These are phyloP conservation scores for Etheostoma nigrum DNA, from an alignment of 2,797 vertebrate genomes.

Conservation along the genomic window DNA sequence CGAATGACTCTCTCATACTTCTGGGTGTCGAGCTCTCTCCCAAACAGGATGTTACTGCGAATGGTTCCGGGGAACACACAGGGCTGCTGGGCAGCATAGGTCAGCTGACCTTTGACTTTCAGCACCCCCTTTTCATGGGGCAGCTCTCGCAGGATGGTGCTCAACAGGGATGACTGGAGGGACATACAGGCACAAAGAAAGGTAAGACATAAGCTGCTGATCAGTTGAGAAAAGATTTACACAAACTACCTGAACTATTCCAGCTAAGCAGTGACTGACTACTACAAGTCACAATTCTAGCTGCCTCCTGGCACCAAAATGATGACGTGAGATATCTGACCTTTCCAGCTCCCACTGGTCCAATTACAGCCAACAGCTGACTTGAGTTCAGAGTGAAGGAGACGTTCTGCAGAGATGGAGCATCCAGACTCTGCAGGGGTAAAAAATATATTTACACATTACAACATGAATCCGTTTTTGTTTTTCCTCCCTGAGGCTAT, in stretches of 20 bases:
- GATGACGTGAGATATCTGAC: conserved; percentile 31
- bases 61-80: conserved; percentile 98
- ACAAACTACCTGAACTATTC: neutral
- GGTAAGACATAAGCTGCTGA: neutral
- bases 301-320: neutral
- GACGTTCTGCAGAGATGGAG: conserved; percentile 88
- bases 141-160: conserved; percentile 92
- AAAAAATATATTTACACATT: neutral
- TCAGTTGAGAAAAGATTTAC: neutral
- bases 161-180: conserved; percentile 92
- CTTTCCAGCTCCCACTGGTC: conserved; percentile 95
- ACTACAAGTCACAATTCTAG: neutral
- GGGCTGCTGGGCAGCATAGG: conserved; percentile 94
- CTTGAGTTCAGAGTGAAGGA: conserved; percentile 86
- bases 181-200: neutral
- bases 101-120: conserved; percentile 88
- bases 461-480: neutral
- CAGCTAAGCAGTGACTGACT: too few relatives aligned
- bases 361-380: conserved; percentile 91
- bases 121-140: conserved; percentile 85
- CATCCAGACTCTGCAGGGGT: conserved; percentile 82
- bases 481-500: too few relatives aligned
- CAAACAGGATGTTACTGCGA: conserved; percentile 95
- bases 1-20: conserved; percentile 91
- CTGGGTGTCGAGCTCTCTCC: conserved; percentile 88